Evolutionary conservation across 1,140 invertebrate genomes (phyloP), one percentile per base, ranked within the genome.

Genomic region (Anagrus nilaparvatae): DNA sequence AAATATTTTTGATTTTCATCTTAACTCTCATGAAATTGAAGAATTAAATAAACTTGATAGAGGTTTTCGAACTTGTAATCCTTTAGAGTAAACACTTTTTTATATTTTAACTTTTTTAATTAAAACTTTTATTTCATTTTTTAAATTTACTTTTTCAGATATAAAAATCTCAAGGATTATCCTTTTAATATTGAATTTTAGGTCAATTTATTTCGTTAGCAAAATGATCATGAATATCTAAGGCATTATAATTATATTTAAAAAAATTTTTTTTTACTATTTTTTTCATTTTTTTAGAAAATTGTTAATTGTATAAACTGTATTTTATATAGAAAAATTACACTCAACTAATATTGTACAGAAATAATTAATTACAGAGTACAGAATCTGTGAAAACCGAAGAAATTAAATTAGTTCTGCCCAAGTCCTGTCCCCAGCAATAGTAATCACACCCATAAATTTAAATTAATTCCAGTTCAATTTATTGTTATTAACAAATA

Each of bases 1-100:
- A 31, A 56, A 78, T 28, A 53, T 83, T 2, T 84, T 83, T 49
- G 78, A 84, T 55, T 86, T 86, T 56, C 61, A 73, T 43, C 56
- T 86, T 3, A 70, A 69, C 2, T 52, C 61, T 0, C 71, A 76
- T 25, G 82, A 86, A 57, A 65, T 82, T 9, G 56, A 55, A 0
- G 48, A 59, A 10, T 74, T 84, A 35, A 75, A 76, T 53, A 58
- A 61, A 16, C 78, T 81, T 46, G 73, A 83, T 43, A 72, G 69
- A 29, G 73, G 76, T 29, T 38, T 61, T 10, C 60, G 78, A 20
- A 69, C 77, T n/a, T 71, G 76, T 24, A 53, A 70, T 2, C 58
- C 72, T 10, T 52, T 46, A 0, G 53, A 60, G 33, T 75, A 49
- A 37, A 47, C 47, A 18, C 24, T 27, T 16, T n/a, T n/a, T n/a